Evolutionary conservation across 2,888 invertebrate species (phyloP).

Genomic region (Busseola fusca): DNA sequence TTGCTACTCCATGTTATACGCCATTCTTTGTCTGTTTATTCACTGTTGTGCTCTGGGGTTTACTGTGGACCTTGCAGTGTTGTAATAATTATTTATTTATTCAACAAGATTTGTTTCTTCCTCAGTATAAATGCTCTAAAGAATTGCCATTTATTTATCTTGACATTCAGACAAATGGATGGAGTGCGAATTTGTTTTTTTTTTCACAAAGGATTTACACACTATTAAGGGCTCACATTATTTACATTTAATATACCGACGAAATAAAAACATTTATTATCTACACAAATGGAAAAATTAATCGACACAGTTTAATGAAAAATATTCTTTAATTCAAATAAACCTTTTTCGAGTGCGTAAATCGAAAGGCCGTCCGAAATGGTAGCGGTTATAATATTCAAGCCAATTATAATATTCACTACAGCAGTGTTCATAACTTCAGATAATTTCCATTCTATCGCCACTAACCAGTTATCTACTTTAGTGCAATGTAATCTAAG

Average conservation of each 20-base stretch:
- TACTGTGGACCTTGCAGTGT: neutral
- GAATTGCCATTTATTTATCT: neutral
- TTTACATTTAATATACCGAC: constrained; percentile 20
- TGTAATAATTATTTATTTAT: no score
- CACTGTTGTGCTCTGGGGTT: neutral
- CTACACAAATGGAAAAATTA: constrained; percentile 32
- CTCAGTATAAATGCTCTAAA: constrained; percentile 24
- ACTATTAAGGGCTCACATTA: constrained; percentile 23
- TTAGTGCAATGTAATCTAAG: no score
- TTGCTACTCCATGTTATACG: neutral
- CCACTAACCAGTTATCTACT: no score
- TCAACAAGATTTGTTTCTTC: no score
- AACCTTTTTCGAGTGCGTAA: constrained; percentile 22
- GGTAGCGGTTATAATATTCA: constrained; percentile 4
- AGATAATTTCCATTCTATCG: no score
- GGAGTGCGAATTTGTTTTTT: constrained; percentile 25
- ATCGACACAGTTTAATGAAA: constrained; percentile 11
- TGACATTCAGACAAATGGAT: constrained; percentile 34
- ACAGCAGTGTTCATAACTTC: no score
- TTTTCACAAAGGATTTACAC: constrained; percentile 24
- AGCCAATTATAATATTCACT: constrained; percentile 19
- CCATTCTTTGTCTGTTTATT: neutral
- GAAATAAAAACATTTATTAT: constrained; percentile 43
- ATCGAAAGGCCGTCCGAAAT: constrained; percentile 31
- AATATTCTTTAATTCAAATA: constrained; percentile 2